A percentile compares a stretch with the other conserved stretches of the same genome.
Conservation (phyloP, 1,140 invertebrate genomes). For the Coenobita brevimanus region DNA sequence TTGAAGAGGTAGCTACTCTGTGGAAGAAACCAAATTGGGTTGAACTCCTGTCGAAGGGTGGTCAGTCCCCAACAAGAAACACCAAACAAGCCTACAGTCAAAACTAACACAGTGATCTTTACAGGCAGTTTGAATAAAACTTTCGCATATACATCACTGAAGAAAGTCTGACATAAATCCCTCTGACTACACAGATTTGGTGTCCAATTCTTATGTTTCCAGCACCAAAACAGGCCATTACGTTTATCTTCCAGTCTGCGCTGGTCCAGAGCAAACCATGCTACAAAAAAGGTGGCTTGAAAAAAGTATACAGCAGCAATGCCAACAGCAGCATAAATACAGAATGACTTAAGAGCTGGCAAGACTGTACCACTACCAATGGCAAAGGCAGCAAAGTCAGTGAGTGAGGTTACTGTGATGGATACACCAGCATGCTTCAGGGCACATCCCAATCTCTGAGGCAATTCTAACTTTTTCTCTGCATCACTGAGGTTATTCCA, state of each 20-base stretch:
- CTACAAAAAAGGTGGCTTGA: conserved; percentile 78
- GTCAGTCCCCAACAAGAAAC: conserved; percentile 74
- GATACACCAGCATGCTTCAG: conserved; percentile 80
- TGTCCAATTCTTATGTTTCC: conserved; percentile 73
- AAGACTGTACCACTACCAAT: conserved; percentile 78
- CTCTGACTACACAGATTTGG: conserved; percentile 75
- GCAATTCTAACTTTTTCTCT: conserved; percentile 72
- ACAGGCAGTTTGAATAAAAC: conserved; percentile 73
- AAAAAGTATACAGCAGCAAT: conserved; percentile 77
- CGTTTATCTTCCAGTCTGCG: conserved; percentile 73
- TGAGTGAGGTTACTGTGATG: conserved; percentile 81
- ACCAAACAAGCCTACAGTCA: conserved; percentile 71
- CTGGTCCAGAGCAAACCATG: conserved; percentile 77
- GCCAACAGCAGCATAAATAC: conserved; percentile 76
- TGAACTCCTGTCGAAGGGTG: conserved; percentile 77
- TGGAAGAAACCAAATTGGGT: conserved; percentile 77
- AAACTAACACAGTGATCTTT: conserved; percentile 73
- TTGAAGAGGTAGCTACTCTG: conserved; percentile 72
- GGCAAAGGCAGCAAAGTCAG: conserved; percentile 80
- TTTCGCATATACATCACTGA: conserved; percentile 75
- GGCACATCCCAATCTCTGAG: conserved; percentile 74
- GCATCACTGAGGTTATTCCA: conserved; percentile 64
- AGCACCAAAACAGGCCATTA: conserved; percentile 75
- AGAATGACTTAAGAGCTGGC: conserved; percentile 76
- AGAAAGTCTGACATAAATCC: conserved; percentile 75